These are phyloP conservation scores for Disparrhopalites patrizii DNA, from an alignment of 2,888 invertebrate genomes.

Conservation along the genomic window DNA sequence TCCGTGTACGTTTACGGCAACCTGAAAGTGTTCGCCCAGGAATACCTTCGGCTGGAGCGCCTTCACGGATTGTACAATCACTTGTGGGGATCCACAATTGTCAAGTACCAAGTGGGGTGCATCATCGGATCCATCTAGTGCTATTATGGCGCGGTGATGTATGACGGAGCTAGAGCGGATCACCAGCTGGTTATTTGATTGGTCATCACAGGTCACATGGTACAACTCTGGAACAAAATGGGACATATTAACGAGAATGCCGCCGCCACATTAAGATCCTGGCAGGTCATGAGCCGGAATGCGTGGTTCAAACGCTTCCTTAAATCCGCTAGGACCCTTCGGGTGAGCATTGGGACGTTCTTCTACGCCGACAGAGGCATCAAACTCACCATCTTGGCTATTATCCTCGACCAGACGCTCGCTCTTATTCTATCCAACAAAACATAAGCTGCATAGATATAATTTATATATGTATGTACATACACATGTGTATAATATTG, in stretches of 20 bases:
- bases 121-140: background rate
- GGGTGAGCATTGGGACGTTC: constrained; percentile 1
- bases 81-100: background rate
- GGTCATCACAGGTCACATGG: background rate
- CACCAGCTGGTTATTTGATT: background rate
- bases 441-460: no score
- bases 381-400: constrained; percentile 4
- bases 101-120: background rate
- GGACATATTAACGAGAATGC: background rate
- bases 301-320: constrained; percentile 2
- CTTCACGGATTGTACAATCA: background rate
- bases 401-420: background rate
- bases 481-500: no score
- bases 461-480: no score
- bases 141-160: background rate
- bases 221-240: background rate
- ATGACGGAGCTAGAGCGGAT: background rate
- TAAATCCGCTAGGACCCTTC: background rate
- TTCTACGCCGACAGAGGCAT: constrained; percentile 18
- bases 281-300: background rate
- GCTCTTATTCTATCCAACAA: background rate
- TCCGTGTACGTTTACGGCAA: no score
- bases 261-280: background rate
- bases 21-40: background rate
- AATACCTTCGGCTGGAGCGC: background rate